Evolutionary conservation across 2,888 invertebrate genomes (phyloP), one percentile per base, ranked within the genome.

Genomic region (Rotaria socialis): DNA sequence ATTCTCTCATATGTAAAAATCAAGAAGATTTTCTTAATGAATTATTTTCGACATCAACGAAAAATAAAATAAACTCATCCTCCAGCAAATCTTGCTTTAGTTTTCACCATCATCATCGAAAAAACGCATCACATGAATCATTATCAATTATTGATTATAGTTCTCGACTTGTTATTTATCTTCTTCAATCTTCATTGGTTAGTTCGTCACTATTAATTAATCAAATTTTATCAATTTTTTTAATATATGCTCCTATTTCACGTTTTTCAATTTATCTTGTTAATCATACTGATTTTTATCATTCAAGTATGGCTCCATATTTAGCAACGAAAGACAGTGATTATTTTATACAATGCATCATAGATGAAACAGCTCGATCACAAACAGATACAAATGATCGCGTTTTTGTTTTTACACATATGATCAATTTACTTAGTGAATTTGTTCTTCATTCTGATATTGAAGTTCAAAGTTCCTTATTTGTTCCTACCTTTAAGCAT

Each of bases 301-400:
- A 16, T 16, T 35, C 67, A 5, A 67, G 35, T 41, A 67, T 67
- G 7, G 16, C 35, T 27, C 67, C 43, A 80, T 80, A n/a, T n/a
- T n/a, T 80, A 80, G 47, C 47, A 47, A n/a, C 24, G n/a, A n/a
- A 1, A n/a, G 47, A 47, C 47, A 47, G 47, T 0, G 47, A 80
- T 80, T n/a, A 43, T 80, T 80, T 47, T n/a, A 22, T 80, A 80
- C 47, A 80, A 47, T 80, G 43, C n/a, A n/a, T 80, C 47, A 43
- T 80, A 8, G 47, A 80, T 80, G 80, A 80, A 80, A 80, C 80
- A 14, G 80, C 80, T 47, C 80, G n/a, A 24, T 80, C 80, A 80
- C 80, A 80, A 80, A 80, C 80, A 47, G 80, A 80, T 80, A 47
- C 80, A 43, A 47, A 19, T 24, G 80, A 80, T n/a, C 47, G n/a